Percentiles rank a stretch among this genome's conserved stretches.
phyloP scores from a whole-genome alignment of 2,888 invertebrate genomes.

The Prionchulus punctatus region DNA sequence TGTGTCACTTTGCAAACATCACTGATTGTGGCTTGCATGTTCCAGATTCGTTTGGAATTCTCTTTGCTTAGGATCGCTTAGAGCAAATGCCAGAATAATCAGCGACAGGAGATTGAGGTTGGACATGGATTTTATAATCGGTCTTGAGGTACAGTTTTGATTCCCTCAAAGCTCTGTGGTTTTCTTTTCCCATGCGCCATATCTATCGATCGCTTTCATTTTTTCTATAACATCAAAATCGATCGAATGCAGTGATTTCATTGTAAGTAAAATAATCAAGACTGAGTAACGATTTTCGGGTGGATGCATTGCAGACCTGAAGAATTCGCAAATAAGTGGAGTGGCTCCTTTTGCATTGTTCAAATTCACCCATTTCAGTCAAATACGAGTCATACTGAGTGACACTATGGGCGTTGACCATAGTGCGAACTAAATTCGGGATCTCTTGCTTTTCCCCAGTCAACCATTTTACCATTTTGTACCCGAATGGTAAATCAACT shows the following conservation, averaged over 20 bases:
- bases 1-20: background rate
- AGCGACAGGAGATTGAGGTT: background rate
- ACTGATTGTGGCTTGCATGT: background rate
- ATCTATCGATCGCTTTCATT: background rate
- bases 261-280: background rate
- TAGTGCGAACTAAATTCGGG: background rate
- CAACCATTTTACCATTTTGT: background rate
- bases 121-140: slow-evolving; percentile 1
- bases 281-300: background rate
- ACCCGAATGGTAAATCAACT: slow-evolving; percentile 3
- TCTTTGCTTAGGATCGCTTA: background rate
- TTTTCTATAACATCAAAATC: background rate
- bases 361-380: background rate
- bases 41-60: background rate
- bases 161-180: background rate
- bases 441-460: background rate
- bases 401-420: background rate
- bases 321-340: background rate
- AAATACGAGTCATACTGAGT: background rate
- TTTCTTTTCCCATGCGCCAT: background rate
- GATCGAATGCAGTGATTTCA: background rate
- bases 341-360: background rate
- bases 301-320: background rate
- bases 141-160: background rate
- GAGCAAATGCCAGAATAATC: background rate